These are phyloP conservation scores for Pseudochirops cupreus DNA, from an alignment of 2,797 vertebrate genomes.

Conservation along the genomic window DNA sequence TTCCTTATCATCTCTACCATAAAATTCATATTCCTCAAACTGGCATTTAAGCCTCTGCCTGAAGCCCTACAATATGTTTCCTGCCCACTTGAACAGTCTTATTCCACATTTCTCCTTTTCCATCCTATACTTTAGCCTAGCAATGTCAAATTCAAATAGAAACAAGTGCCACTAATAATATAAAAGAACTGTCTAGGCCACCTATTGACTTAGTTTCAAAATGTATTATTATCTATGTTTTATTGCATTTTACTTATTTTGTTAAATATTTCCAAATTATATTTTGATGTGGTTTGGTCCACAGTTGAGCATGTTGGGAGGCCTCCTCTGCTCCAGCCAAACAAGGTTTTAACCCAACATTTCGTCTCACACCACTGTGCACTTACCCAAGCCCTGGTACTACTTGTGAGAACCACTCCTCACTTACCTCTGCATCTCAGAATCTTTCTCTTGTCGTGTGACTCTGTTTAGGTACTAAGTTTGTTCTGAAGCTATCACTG, in stretches of 20 bases:
- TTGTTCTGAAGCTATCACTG: neutral
- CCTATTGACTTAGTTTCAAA: neutral
- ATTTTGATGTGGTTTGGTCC: neutral
- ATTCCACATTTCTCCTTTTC: neutral
- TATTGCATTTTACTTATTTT: neutral
- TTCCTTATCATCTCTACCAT: neutral
- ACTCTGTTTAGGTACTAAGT: neutral
- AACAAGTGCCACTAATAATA: neutral
- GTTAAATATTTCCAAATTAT: neutral
- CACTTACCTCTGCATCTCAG: neutral
- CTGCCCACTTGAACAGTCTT: neutral
- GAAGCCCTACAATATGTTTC: neutral
- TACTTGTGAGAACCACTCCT: neutral
- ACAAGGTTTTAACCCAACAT: neutral
- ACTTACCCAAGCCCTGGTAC: neutral
- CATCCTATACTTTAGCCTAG: neutral
- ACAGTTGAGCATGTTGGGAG: neutral
- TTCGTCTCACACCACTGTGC: neutral
- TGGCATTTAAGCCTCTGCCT: neutral
- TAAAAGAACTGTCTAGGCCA: neutral
- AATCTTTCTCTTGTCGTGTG: neutral
- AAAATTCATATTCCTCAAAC: neutral
- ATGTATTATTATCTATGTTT: neutral
- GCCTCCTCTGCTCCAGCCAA: neutral
- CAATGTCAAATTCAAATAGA: neutral